A percentile compares a stretch with the other conserved stretches of the same genome.
Evolutionary conservation across 2,888 invertebrate genomes (phyloP).

Genomic region (Syrista parreyssii): DNA sequence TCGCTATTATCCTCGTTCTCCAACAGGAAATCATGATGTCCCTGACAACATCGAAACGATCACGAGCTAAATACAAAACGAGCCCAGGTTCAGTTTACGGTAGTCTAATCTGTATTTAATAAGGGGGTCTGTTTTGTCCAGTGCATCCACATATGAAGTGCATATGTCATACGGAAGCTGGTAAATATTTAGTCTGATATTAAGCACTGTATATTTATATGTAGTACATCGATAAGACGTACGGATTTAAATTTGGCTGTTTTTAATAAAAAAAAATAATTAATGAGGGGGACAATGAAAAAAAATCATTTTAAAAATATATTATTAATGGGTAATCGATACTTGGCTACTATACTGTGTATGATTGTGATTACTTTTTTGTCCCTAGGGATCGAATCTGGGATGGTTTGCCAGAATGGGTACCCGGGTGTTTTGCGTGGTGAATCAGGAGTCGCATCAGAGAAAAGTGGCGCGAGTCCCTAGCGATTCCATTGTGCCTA

Average conservation of each 20-base stretch:
- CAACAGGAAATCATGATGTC: constrained; percentile 1
- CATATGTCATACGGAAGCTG: not conserved
- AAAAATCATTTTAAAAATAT: not conserved
- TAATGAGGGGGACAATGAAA: not conserved
- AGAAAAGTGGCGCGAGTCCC: constrained; percentile 31
- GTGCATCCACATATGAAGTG: not conserved
- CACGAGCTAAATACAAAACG: not conserved
- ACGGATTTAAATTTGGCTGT: not conserved
- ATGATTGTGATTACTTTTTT: not conserved
- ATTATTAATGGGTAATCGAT: not conserved
- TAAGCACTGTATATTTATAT: not conserved
- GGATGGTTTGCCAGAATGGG: not conserved
- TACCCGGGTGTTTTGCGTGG: constrained; percentile 2
- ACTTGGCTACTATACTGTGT: not conserved
- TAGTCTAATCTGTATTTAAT: constrained; percentile 21
- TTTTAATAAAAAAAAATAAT: not conserved
- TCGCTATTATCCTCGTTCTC: not conserved
- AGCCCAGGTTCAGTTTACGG: not conserved
- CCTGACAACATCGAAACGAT: not conserved
- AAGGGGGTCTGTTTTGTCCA: constrained; percentile 14
- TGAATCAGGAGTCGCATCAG: constrained; percentile 23
- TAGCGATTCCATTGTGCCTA: constrained; percentile 41
- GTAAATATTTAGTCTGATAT: not conserved
- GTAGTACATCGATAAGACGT: not conserved
- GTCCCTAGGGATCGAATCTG: not conserved